phyloP scores from a whole-genome alignment of 2,888 invertebrate species.

The Latrodectus elegans region DNA sequence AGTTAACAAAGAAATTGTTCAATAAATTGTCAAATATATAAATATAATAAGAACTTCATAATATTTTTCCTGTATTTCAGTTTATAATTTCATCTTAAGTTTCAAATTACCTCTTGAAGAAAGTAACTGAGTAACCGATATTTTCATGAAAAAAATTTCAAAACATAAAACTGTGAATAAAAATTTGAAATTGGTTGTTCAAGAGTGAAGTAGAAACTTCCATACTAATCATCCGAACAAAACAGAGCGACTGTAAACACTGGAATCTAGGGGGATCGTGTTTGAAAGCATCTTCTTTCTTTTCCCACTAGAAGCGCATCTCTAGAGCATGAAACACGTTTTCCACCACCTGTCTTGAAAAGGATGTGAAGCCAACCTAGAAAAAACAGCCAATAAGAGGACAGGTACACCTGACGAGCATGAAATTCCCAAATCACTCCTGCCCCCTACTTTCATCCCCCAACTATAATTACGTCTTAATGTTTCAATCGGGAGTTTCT shows the following conservation, averaged over 20 bases:
- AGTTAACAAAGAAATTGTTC: too few species aligned
- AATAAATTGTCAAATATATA: too few species aligned
- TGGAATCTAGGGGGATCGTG: neutral
- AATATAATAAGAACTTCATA: too few species aligned
- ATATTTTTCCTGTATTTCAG: too few species aligned
- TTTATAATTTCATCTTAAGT: too few species aligned
- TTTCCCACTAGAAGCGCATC: constrained; percentile 13
- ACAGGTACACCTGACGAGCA: constrained; percentile 45
- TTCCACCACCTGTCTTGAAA: constrained; percentile 41
- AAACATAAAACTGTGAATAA: too few species aligned
- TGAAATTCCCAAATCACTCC: constrained; percentile 7
- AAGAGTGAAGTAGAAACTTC: too few species aligned
- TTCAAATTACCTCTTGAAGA: too few species aligned
- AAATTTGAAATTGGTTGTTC: too few species aligned
- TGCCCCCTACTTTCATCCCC: constrained; percentile 9
- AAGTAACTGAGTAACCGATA: too few species aligned
- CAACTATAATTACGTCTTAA: constrained; percentile 27
- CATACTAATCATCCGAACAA: too few species aligned
- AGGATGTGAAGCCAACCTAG: constrained; percentile 68
- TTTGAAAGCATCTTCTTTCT: constrained; percentile 23
- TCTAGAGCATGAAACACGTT: constrained; percentile 21
- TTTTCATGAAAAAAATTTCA: too few species aligned
- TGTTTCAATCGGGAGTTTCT: constrained; percentile 35
- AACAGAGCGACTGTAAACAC: neutral
- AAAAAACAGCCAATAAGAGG: constrained; percentile 54